These are phyloP conservation scores for Lapara coniferarum DNA, from an alignment of 2,888 invertebrate genomes.

Conservation along the genomic window DNA sequence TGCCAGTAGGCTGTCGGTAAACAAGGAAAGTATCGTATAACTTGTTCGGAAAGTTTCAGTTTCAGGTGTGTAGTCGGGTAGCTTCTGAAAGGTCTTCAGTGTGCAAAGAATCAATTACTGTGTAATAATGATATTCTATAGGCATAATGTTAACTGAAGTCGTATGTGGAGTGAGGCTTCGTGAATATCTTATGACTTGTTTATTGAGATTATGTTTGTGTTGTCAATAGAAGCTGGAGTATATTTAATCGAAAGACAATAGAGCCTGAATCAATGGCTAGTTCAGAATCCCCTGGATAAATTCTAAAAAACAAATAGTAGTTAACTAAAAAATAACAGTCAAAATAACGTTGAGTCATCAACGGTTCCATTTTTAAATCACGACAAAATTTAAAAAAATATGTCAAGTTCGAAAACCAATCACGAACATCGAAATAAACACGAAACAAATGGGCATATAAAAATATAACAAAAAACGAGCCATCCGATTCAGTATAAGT, in stretches of 20 bases:
- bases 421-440: not conserved
- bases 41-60: slow-evolving; percentile 32
- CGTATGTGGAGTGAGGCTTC: not conserved
- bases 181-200: too few species aligned
- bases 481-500: slow-evolving; percentile 17
- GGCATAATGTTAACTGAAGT: not conserved
- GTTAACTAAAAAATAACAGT: too few species aligned
- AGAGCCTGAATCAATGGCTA: too few species aligned
- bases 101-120: slow-evolving; percentile 36
- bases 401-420: too few species aligned
- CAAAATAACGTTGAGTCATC: too few species aligned
- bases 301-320: too few species aligned
- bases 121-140: slow-evolving; percentile 12
- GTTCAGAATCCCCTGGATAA: too few species aligned
- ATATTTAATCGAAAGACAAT: too few species aligned
- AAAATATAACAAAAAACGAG: slow-evolving; percentile 22
- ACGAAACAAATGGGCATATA: not conserved
- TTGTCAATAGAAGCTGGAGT: too few species aligned
- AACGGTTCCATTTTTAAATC: too few species aligned
- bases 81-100: slow-evolving; percentile 33
- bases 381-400: too few species aligned
- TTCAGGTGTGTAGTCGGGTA: slow-evolving; percentile 33
- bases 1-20: slow-evolving; percentile 25
- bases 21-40: slow-evolving; percentile 39
- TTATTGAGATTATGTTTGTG: too few species aligned